Evolutionary conservation across 2,113 vertebrate genomes (phyloP), one percentile per base, ranked within the genome.

Genomic region (Oryzias melastigma): DNA sequence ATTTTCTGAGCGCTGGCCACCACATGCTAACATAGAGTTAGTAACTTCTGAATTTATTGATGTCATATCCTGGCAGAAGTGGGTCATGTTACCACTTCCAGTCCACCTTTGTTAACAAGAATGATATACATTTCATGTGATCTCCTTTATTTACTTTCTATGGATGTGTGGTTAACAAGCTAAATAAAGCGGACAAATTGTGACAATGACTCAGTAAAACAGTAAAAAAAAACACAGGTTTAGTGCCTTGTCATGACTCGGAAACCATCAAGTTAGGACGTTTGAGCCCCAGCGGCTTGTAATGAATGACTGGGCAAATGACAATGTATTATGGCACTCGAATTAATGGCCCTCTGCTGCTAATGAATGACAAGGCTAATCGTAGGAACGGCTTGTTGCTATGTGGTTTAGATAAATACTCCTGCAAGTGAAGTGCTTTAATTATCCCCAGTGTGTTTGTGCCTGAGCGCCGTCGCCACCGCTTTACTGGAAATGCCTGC

Each of bases 321-420:
- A 88, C 77, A 85, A 76, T 58, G 46, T 48, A 24, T 41, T 46
- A 25, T 47, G 81, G 62, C 85, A 77, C 81, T 85, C 71, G 67
- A 83, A 85, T 83, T 69, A 81, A 86, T 86, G 79, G 75, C 81
- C 79, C 85, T 83, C 75, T 50, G 75, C 77, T 45, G 77, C 79
- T 86, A 88, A 90, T 90, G 85, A 88, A 87, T 79, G 81, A 88
- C 82, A 82, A 68, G 82, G 84, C 86, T 92, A 94, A 93, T 91
- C 93, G 92, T 93, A 91, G 69, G 76, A 85, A 84, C 75, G 77
- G 85, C 84, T 87, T 88, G 88, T 85, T 88, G 88, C 86, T 85
- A 85, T 93, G 88, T 91, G 90, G 91, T 94, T 98, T 93, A 95
- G 95, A 96, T 95, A 96, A 98, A 95, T 93, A 96, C 94, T 95